Base-by-base conservation (phyloP, 2,797 vertebrate genomes). In the Helostoma temminkii region DNA sequence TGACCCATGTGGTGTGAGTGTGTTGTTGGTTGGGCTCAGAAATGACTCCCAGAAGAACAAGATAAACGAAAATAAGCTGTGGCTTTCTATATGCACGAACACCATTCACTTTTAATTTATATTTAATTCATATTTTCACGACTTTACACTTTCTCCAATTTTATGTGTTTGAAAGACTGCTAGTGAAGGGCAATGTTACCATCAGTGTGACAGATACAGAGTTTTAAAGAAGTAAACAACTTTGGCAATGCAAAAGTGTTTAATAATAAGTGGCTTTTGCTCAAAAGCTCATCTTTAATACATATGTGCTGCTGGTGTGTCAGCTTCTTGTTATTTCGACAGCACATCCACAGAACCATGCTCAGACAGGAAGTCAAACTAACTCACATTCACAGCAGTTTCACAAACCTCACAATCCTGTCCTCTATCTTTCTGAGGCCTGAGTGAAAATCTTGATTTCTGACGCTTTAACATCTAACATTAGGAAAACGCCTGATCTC, bases 281-380 rank as follows among this genome's bases (percentile, higher is more conserved):
- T 75, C 73, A 66, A 74, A 75, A 36, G 4, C 69, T 80, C 62
- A 85, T 84, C 58, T 87, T 87, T 87, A 74, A 84, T 74, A 72
- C 70, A 87, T 83, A 41, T 45, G 21, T 62, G 67, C 75, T 66
- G 72, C 56, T 68, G 53, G 60, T 37, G 58, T 74, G 81, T 73
- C 79, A 74, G 66, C 69, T 30, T 70, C 63, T 55, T 79, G 84
- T 74, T 79, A 67, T 61, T 83, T 84, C 36, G 78, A 68, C 60
- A 67, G 65, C 63, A 64, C 48, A 71, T 77, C 67, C 59, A 26
- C 48, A 19, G 47, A 78, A 25, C 50, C 49, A 68, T 24, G 30
- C 59, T 74, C 45, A 46, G 57, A 66, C 76, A 72, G 60, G 62
- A 60, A 80, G 71, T 77, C 77, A 68, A 74, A 78, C 42, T 57